These are phyloP conservation scores for Ligdia adustata DNA, from an alignment of 2,888 invertebrate species.

Conservation along the genomic window DNA sequence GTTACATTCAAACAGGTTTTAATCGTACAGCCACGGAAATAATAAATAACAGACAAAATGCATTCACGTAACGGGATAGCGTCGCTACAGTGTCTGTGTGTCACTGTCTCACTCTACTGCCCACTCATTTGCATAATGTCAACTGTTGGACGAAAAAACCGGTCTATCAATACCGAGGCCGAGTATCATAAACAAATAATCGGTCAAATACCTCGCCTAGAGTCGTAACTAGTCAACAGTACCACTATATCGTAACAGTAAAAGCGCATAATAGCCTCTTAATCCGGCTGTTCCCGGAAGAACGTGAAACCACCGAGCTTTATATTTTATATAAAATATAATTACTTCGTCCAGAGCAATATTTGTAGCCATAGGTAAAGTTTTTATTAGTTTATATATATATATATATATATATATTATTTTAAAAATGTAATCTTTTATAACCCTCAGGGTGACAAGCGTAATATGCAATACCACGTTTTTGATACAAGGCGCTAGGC, in stretches of 20 bases:
- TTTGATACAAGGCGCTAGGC: too few species aligned
- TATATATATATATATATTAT: too few species aligned
- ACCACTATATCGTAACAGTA: constrained; percentile 34
- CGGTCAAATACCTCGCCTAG: constrained; percentile 46
- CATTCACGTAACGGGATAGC: constrained; percentile 30
- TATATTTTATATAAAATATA: too few species aligned
- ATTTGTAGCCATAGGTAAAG: too few species aligned
- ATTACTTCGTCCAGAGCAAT: too few species aligned
- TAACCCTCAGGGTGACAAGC: too few species aligned
- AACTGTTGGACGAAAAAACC: constrained; percentile 30
- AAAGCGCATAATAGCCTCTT: constrained; percentile 18
- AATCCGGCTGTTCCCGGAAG: constrained; percentile 6
- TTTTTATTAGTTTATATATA: too few species aligned
- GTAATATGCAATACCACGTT: too few species aligned
- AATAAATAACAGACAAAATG: constrained; percentile 25
- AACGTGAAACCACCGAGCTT: neutral
- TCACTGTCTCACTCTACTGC: constrained; percentile 28
- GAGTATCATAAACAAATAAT: constrained; percentile 40
- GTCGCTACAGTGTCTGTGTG: constrained; percentile 30
- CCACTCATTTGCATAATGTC: constrained; percentile 33
- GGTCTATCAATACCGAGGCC: constrained; percentile 28
- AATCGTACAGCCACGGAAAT: neutral
- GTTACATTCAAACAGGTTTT: constrained; percentile 19
- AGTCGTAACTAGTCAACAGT: constrained; percentile 38
- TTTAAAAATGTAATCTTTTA: too few species aligned